Evolutionary conservation across 2,888 invertebrate species (phyloP).

Genomic region (Antheraea yamamai): DNA sequence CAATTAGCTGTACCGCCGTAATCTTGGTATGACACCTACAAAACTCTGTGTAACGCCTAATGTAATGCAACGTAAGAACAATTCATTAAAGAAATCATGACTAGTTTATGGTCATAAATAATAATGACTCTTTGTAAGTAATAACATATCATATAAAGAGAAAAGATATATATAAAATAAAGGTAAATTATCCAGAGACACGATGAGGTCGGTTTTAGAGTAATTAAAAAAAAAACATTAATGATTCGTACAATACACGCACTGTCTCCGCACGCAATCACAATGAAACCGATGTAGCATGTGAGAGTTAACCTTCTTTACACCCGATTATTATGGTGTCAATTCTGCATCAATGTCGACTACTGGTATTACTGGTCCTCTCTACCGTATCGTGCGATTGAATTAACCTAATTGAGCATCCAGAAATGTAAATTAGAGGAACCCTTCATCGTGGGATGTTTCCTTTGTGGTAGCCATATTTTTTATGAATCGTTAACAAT

Average conservation of each 20-base stretch:
- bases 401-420: constrained; percentile 70
- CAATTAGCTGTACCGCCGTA: background rate
- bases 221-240: constrained; percentile 33
- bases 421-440: constrained; percentile 64
- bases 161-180: background rate
- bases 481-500: background rate
- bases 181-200: background rate
- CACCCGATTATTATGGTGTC: constrained; percentile 66
- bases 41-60: background rate
- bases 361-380: constrained; percentile 71
- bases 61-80: background rate
- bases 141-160: background rate
- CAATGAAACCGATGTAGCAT: constrained; percentile 37
- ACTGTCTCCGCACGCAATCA: constrained; percentile 44
- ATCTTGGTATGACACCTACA: background rate
- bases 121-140: background rate
- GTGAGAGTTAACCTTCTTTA: constrained; percentile 53
- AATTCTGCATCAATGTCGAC: constrained; percentile 55
- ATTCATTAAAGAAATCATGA: background rate
- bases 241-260: constrained; percentile 38
- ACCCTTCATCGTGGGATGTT: constrained; percentile 21
- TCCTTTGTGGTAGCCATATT: constrained; percentile 9
- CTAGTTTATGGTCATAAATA: no score
- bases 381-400: constrained; percentile 56
- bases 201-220: background rate